Conservation (phyloP, 2,888 invertebrate genomes). For the Selenia dentaria region DNA sequence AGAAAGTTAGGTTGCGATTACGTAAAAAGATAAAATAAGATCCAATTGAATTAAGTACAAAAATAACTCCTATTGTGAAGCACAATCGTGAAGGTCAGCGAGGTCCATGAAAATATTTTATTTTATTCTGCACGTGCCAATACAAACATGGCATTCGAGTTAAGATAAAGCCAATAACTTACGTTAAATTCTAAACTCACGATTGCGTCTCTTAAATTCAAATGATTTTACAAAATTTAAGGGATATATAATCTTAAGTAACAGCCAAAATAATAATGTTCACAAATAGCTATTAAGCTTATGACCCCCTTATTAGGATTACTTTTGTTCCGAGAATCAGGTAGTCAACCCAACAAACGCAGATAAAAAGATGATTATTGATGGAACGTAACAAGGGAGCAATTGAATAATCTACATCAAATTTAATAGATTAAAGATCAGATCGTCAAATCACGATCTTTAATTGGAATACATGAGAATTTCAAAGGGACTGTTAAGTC, state of each 20-base stretch:
- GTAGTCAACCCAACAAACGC: too few species aligned
- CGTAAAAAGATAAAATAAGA: conserved; percentile 48
- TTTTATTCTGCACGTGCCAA: conserved; percentile 28
- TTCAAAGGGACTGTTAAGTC: conserved; percentile 17
- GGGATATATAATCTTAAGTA: too few species aligned
- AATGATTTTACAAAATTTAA: too few species aligned
- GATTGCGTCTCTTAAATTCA: conserved; percentile 8
- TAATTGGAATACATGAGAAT: conserved; percentile 28
- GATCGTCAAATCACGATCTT: conserved; percentile 27
- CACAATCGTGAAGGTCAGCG: conserved; percentile 53
- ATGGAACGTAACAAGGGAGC: not conserved
- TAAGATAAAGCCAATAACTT: conserved; percentile 14
- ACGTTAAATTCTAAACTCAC: conserved; percentile 9
- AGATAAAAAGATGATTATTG: not conserved
- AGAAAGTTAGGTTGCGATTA: conserved; percentile 60
- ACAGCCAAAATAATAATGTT: too few species aligned
- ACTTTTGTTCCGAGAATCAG: too few species aligned
- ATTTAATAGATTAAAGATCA: conserved; percentile 2
- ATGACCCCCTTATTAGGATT: too few species aligned
- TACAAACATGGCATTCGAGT: conserved; percentile 16
- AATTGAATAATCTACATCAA: not conserved
- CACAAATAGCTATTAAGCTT: too few species aligned
- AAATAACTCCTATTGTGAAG: conserved; percentile 43
- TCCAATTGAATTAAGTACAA: conserved; percentile 39
- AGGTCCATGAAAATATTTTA: conserved; percentile 37